phyloP scores from a whole-genome alignment of 2,888 invertebrate genomes.

The Theretra japonica region DNA sequence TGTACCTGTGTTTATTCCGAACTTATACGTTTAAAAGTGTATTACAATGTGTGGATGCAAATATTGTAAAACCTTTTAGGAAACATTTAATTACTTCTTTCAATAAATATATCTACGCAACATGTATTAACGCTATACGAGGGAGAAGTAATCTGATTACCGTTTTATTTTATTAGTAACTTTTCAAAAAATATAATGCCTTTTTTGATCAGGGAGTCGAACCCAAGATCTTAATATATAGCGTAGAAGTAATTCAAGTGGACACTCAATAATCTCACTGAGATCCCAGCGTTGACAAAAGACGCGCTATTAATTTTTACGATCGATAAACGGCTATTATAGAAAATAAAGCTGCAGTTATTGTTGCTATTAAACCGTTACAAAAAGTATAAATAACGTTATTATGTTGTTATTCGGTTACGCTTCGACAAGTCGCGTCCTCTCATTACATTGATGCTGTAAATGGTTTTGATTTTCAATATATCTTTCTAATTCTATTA shows the following conservation, averaged over 20 bases:
- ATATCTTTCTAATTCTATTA: not conserved
- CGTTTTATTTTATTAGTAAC: no score
- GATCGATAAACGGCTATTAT: slow-evolving; percentile 11
- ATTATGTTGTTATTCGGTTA: not conserved
- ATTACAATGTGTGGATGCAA: no score
- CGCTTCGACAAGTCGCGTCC: not conserved
- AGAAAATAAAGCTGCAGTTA: slow-evolving; percentile 11
- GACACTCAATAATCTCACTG: not conserved
- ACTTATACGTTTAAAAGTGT: no score
- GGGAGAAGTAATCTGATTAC: no score
- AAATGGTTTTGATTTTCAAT: not conserved
- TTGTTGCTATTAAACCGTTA: slow-evolving; percentile 1
- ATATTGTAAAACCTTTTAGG: no score
- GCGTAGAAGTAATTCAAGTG: not conserved
- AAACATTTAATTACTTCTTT: no score
- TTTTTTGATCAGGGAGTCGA: no score
- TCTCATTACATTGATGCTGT: not conserved
- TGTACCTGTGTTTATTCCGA: no score
- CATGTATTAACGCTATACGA: no score
- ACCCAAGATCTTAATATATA: not conserved
- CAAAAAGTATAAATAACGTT: not conserved
- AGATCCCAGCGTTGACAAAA: not conserved
- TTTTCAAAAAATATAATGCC: no score
- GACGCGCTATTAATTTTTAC: not conserved
- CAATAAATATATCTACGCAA: no score